These are phyloP conservation scores for Brachionus asplanchnoidis DNA, from an alignment of 1,140 invertebrate genomes.

Conservation along the genomic window DNA sequence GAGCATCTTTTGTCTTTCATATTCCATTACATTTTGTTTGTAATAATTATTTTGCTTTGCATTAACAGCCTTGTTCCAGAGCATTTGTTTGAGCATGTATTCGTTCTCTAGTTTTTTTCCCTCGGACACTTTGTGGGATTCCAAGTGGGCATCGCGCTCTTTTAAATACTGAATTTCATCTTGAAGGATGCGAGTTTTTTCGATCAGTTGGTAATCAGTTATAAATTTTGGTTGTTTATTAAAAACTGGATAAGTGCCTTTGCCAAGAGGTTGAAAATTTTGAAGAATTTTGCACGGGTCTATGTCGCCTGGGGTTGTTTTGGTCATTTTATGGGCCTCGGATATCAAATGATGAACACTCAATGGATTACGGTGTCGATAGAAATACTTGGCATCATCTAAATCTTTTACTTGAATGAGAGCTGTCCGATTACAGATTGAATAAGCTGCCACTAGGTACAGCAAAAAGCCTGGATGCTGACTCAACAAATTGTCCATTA, in stretches of 20 bases:
- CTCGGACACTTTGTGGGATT: background rate
- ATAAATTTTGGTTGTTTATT: constrained; percentile 58
- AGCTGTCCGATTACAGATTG: constrained; percentile 64
- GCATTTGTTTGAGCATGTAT: constrained; percentile 16
- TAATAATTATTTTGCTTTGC: constrained; percentile 23
- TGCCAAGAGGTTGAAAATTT: constrained; percentile 50
- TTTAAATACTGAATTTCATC: constrained; percentile 50
- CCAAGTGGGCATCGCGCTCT: constrained; percentile 24
- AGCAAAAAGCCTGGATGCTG: constrained; percentile 70
- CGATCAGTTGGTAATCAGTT: constrained; percentile 56
- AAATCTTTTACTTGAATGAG: constrained; percentile 63
- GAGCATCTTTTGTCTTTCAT: background rate
- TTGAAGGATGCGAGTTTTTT: constrained; percentile 52
- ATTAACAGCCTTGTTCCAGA: background rate
- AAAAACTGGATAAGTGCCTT: constrained; percentile 56
- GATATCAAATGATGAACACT: constrained; percentile 51
- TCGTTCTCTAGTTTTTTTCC: constrained; percentile 28
- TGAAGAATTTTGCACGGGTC: constrained; percentile 49
- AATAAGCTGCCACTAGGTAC: constrained; percentile 70
- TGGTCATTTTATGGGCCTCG: constrained; percentile 51
- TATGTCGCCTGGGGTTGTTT: constrained; percentile 51
- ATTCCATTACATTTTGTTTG: constrained; percentile 29
- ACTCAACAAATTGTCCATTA: constrained; percentile 78
- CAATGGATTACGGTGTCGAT: constrained; percentile 56
- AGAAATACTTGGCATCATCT: constrained; percentile 63